Base-by-base conservation (phyloP, 1,140 invertebrate species). In the Drosophila carrolli region DNA sequence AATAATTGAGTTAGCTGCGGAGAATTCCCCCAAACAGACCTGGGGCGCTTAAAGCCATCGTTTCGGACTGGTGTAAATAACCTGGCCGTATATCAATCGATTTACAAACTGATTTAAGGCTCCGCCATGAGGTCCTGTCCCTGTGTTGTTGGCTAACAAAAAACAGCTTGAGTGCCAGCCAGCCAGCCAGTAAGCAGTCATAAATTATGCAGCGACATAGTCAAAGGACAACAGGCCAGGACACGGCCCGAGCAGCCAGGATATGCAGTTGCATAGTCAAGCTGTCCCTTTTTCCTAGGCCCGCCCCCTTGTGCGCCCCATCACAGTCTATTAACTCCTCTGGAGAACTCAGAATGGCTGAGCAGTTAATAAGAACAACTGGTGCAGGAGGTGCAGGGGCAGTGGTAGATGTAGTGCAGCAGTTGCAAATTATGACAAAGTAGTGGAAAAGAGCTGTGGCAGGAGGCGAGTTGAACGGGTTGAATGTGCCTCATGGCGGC, bases 131-230 rank as follows among this genome's bases (percentile, higher is more conserved):
- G 44, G 44, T 47, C 44, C 23, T 48, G 46, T 82, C 62, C 59
- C 60, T 75, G 23, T 35, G 43, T 23, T 73, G 23, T 40, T 63
- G 60, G 50, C 80, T 47, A 59, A 48, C 56, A 77, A 77, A 74
- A 77, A 77, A 70, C 57, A 75, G 50, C 72, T 59, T 56, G 50
- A 67, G 61, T 76, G 55, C 58, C 62, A 68, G 74, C 59, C 44
- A 68, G 74, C 59, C 44, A 73, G 58, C 73, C 83, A 85, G 66
- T 81, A 86, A 88, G 83, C 73, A 89, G 83, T 88, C 83, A 88
- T 88, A 88, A 88, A 88, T 88, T 88, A 88, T 88, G 84, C 84
- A 88, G 83, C 76, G 84, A 88, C 79, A 88, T 73, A 83, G 83
- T 80, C 83, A 82, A 89, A 88, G 79, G 84, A 88, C 83, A 88